Evolutionary conservation across 2,797 vertebrate species (phyloP), one percentile per base, ranked within the genome.

Genomic region (Tinamus major): DNA sequence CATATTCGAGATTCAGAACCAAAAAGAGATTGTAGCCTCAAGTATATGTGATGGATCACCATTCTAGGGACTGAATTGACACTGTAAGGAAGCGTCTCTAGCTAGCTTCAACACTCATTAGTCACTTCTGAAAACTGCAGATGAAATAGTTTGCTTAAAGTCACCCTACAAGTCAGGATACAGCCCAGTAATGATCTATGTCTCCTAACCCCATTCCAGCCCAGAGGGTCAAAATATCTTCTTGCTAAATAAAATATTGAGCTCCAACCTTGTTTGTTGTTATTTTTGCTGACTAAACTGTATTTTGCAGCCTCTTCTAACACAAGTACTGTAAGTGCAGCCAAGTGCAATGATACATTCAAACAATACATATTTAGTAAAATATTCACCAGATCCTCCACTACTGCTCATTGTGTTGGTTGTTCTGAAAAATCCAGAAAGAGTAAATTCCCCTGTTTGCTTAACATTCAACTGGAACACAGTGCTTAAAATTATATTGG

Each of bases 81-180:
- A 70, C 10, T 0, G 0, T 58, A 24, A 59, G 37, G 27, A 85
- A 75, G 46, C 6, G 8, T 33, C n/a, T 75, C 58, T 55, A 51
- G 72, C 58, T 87, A 69, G 27, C 53, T 91, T 44, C n/a, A 91
- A 85, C 82, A 71, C 17, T 71, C 62, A 80, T 78, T 55, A 51
- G 7, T 84, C 27, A 8, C 26, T 87, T 88, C 42, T 77, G 67
- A 68, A 84, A 56, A 79, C 21, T 15, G 9, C 79, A 74, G 58
- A 65, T 41, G 15, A 86, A 76, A 44, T 20, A 15, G 37, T 49
- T 68, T 31, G 4, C 41, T 84, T 55, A 71, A 92, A 79, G 68
- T 77, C 86, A 88, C 26, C 7, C 58, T n/a, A 44, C 75, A 31
- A 83, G 51, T 75, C 76, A 69, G 27, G 75, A 49, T 1, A 39